These are phyloP conservation scores for Drosophila takahashii DNA, from an alignment of 1,140 invertebrate species.

Conservation along the genomic window DNA sequence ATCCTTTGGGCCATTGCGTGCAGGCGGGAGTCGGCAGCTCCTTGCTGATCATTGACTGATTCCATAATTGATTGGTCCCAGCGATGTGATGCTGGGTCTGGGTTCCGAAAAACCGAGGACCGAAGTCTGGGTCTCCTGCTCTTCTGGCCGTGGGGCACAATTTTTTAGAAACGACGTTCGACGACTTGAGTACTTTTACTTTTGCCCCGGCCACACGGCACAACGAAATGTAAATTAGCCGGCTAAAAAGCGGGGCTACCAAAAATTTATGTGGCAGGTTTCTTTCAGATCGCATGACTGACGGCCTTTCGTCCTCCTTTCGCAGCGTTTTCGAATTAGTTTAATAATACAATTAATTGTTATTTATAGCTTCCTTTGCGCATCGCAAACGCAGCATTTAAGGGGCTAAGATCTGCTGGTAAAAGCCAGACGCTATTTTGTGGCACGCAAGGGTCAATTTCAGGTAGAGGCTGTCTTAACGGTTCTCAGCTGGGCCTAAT, in stretches of 20 bases:
- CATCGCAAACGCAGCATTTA: constrained; percentile 53
- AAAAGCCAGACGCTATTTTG: constrained; percentile 58
- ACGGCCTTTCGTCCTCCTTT: constrained; percentile 69
- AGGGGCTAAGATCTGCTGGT: constrained; percentile 10
- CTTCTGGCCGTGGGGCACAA: constrained; percentile 61
- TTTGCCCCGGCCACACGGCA: constrained; percentile 33
- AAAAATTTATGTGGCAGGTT: constrained; percentile 65
- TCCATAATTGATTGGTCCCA: constrained; percentile 72
- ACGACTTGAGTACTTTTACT: constrained; percentile 59
- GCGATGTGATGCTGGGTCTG: neutral
- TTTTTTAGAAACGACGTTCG: constrained; percentile 66
- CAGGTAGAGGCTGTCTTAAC: constrained; percentile 47
- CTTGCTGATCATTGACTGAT: constrained; percentile 77
- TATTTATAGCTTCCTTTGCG: constrained; percentile 78
- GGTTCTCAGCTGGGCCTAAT: constrained; percentile 51
- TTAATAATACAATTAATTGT: constrained; percentile 83
- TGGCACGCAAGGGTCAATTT: constrained; percentile 60
- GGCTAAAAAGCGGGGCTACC: constrained; percentile 17
- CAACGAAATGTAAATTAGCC: constrained; percentile 76
- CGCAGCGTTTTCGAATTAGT: constrained; percentile 61
- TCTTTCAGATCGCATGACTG: constrained; percentile 70
- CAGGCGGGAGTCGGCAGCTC: constrained; percentile 52
- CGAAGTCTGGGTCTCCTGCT: neutral
- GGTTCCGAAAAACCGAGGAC: neutral
- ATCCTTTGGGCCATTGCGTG: constrained; percentile 57